Evolutionary conservation across 2,797 vertebrate species (phyloP), one percentile per base, ranked within the genome.

Genomic region (Clarias pachynema): DNA sequence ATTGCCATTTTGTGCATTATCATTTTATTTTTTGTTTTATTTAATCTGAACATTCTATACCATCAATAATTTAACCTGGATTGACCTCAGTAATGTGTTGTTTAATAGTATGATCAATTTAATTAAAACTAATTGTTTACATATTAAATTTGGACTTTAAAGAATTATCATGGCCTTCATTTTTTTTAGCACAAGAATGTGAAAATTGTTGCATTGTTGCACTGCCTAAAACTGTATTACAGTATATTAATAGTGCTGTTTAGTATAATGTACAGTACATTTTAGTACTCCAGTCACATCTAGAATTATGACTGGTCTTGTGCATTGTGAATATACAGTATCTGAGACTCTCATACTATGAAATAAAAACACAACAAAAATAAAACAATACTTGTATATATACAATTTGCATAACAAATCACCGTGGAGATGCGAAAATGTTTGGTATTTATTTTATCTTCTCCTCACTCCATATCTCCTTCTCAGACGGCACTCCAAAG

Each of bases 401-500:
- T 22, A 18, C 40, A 26, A 31, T 80, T 49, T 79, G 34, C 34
- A 40, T 26, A 40, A 44, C 57, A 79, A 79, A 40, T 7, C 22
- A 40, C n/a, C 20, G 69, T 65, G 66, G 37, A 77, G 10, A 57
- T 62, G 7, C n/a, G 31, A 44, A 44, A 29, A 70, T 3, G 0
- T 57, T 66, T 20, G 24, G 10, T 34, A 24, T 37, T 79, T 57
- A 69, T 49, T 49, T 49, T 22, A 85, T 77, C 15, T 66, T 53
- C 8, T 37, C 37, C 22, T 83, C 18, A 57, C 40, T 75, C 49
- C 40, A 1, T 20, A n/a, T 81, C n/a, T 73, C 0, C 12, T 37
- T 29, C 75, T 14, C 93, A 99, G 98, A 99, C 2, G 98, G 98
- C 83, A 99, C 98, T 31, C 98, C 98, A 77, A 99, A 99, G 95